Evolutionary conservation across 2,888 invertebrate genomes (phyloP).

Genomic region (Heliconius sara): DNA sequence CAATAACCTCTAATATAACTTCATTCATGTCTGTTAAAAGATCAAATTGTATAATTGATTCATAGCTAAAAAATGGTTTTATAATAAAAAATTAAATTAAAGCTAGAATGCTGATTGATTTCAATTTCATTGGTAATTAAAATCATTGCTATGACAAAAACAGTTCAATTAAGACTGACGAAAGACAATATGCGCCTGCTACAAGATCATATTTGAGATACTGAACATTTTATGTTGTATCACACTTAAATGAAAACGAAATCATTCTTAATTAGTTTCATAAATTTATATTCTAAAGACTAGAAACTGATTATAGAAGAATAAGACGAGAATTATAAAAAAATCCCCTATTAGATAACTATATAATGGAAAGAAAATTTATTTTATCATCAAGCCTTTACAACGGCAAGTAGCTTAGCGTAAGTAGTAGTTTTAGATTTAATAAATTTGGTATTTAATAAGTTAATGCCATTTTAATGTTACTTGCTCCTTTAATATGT

Average conservation of each 20-base stretch:
- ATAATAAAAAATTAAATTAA: background rate
- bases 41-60: background rate
- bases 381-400: background rate
- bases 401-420: background rate
- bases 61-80: background rate
- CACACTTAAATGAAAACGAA: background rate
- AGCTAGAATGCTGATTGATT: background rate
- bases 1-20: background rate
- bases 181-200: background rate
- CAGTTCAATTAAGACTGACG: background rate
- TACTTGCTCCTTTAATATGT: conserved; percentile 4
- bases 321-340: background rate
- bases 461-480: background rate
- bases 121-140: background rate
- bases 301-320: too few relatives aligned
- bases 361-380: background rate
- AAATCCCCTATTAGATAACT: background rate
- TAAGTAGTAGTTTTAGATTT: background rate
- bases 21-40: background rate
- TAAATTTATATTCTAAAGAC: too few relatives aligned
- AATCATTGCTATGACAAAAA: background rate
- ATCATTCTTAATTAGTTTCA: background rate
- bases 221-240: background rate
- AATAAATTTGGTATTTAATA: background rate
- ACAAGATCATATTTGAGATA: background rate